A percentile compares a stretch with the other conserved stretches of the same genome.
These are phyloP conservation scores for Peromyscus californicus DNA, from an alignment of 2,113 vertebrate species.

Conservation along the genomic window DNA sequence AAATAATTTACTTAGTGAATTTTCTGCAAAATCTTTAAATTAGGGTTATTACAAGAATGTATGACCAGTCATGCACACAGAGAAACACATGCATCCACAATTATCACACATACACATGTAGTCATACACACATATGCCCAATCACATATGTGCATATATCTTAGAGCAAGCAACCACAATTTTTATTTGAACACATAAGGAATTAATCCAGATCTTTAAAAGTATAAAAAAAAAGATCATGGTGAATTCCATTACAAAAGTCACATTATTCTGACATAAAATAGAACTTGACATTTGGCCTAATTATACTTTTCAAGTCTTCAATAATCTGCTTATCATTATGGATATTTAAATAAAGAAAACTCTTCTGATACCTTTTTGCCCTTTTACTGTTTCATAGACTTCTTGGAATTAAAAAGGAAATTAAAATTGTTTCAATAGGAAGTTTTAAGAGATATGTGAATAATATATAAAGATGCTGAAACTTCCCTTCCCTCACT, in stretches of 20 bases:
- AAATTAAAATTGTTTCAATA: slow-evolving; percentile 69
- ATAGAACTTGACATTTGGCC: slow-evolving; percentile 78
- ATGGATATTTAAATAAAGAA: slow-evolving; percentile 78
- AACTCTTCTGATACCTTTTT: slow-evolving; percentile 76
- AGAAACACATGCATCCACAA: neutral
- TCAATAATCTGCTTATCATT: slow-evolving; percentile 80
- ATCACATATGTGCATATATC: neutral
- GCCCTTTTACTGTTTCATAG: slow-evolving; percentile 73
- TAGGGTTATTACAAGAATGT: neutral
- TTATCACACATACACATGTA: neutral
- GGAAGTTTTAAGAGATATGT: slow-evolving; percentile 69
- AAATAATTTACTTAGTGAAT: slow-evolving; percentile 71
- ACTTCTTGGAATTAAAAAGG: slow-evolving; percentile 71
- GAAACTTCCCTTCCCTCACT: slow-evolving; percentile 33
- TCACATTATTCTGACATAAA: slow-evolving; percentile 77
- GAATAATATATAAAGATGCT: slow-evolving; percentile 45
- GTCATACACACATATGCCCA: neutral
- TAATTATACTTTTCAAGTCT: slow-evolving; percentile 80
- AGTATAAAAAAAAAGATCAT: slow-evolving; percentile 30
- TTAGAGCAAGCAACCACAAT: neutral
- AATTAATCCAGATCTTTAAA: slow-evolving; percentile 55
- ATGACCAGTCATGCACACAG: neutral
- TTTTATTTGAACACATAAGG: slow-evolving; percentile 38
- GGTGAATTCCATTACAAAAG: slow-evolving; percentile 72
- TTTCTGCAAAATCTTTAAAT: neutral